Evolutionary conservation across 2,113 vertebrate species (phyloP).

Genomic region (Istiophorus platypterus): DNA sequence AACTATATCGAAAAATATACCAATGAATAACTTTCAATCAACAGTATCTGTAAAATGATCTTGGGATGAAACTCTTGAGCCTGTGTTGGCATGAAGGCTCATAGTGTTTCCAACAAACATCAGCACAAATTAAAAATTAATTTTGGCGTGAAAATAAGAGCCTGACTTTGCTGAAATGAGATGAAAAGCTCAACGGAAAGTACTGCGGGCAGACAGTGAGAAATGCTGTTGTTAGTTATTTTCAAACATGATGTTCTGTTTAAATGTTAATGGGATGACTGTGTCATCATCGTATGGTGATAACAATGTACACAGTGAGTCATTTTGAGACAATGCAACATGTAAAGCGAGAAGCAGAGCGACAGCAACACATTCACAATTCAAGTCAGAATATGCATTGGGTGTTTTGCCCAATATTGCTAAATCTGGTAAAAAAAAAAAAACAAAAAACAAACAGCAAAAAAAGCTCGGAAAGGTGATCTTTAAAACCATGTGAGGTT

Average conservation of each 20-base stretch:
- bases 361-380: not conserved
- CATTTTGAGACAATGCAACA: constrained; percentile 2
- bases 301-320: constrained; percentile 23
- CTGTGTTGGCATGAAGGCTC: not conserved
- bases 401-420: no score
- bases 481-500: no score
- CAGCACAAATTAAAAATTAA: constrained; percentile 29
- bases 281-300: not conserved
- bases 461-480: no score
- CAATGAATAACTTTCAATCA: not conserved
- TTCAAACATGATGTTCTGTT: constrained; percentile 41
- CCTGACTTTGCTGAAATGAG: constrained; percentile 26
- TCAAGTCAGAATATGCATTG: not conserved
- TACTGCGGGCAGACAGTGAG: not conserved
- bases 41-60: constrained; percentile 18
- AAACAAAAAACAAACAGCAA: no score
- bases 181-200: constrained; percentile 33
- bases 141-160: constrained; percentile 9
- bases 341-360: not conserved
- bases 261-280: constrained; percentile 45
- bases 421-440: no score
- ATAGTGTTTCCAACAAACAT: constrained; percentile 5
- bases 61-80: constrained; percentile 19
- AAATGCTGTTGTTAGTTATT: constrained; percentile 27
- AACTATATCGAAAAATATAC: constrained; percentile 3